Base-by-base conservation (phyloP, 2,113 vertebrate species). In the Ophthalmolycus amberensis region DNA sequence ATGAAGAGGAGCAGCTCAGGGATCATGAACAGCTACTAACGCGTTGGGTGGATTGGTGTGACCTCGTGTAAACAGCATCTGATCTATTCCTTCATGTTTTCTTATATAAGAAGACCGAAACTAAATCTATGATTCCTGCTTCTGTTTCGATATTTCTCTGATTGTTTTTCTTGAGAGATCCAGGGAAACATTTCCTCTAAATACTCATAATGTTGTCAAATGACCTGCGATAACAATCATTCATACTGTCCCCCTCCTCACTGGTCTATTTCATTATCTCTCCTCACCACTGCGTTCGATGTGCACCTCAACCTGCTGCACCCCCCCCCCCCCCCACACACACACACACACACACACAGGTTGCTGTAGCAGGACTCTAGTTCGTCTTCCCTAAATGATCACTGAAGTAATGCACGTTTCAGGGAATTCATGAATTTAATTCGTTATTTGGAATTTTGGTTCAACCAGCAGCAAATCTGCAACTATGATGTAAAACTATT, bases 281-380 rank as follows among this genome's bases (percentile, higher is more conserved):
- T 71, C 32, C 44, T 74, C 82, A 60, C 38, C 65, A 32, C 63
- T 82, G 80, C 76, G 37, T 86, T 48, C 72, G 76, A 80, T 76
- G 71, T 79, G 62, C 44, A 75, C 76, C 44, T 71, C 40, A 68
- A 71, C 54, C 56, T 37, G 18, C 65, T 59, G 27, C 15, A 1
- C 20, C 0, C 9, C 37, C 59, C 52, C 44, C 52, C 65, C 59
- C 37, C 22, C 20, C 59, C 9, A 52, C 18, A 29, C 27, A n/a
- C 22, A 48, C 48, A 44, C n/a, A 74, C 25, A 56, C 58, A 46
- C 60, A 46, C 32, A 38, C 22, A 64, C 70, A 16, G 37, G 20
- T 59, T 67, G 50, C 42, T 52, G 27, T 16, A 7, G 29, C 3
- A 34, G 7, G 9, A 48, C 20, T 27, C 29, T 14, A 44, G 12